Base-by-base conservation (phyloP, 2,888 invertebrate genomes). In the Cynaeus angustus region DNA sequence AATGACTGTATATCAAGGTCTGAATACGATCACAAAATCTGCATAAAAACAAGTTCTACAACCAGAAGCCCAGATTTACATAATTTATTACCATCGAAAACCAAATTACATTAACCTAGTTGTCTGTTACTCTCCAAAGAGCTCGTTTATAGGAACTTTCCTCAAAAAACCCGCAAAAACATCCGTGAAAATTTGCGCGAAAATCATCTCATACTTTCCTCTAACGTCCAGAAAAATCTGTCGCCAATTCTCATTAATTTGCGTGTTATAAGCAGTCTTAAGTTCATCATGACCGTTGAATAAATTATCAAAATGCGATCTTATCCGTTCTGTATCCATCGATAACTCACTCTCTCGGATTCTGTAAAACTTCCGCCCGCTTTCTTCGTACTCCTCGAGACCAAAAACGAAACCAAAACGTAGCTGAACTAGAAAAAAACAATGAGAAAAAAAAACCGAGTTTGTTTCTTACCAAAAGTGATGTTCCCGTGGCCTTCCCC, bases 231-330 rank as follows among this genome's bases (percentile, higher is more conserved):
- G 56, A 10, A 67, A 78, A 7, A 80, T 50, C 1, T 56, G 64
- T 3, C 50, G 33, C 77, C 78, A 78, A 53, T 78, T 78, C 0
- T 80, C 75, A 46, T 80, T 80, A 0, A 77, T 48, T 0, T 77
- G 59, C 8, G 69, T 66, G 21, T 72, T 71, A 33, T 78, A 37
- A 37, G 61, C 46, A 48, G 70, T 53, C 6, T 65, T 65, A 8
- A 72, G 33, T 10, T 30, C 28, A 13, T 66, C 50, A 62, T 72
- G 58, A n/a, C 41, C 67, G 9, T 66, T 26, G 14, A 72, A 68
- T 1, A 72, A 38, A 58, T 72, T 68, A 0, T 61, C 61, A 41
- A 72, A 72, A 12, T 70, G 12, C 9, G 50, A 72, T 3, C 13
- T 16, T 0, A 65, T 61, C 1, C 59, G 43, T 7, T 38, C 16